Percentiles rank a stretch among this genome's conserved stretches.
Evolutionary conservation across 2,113 vertebrate genomes (phyloP).

Genomic region (Hippocampus guttulatus): DNA sequence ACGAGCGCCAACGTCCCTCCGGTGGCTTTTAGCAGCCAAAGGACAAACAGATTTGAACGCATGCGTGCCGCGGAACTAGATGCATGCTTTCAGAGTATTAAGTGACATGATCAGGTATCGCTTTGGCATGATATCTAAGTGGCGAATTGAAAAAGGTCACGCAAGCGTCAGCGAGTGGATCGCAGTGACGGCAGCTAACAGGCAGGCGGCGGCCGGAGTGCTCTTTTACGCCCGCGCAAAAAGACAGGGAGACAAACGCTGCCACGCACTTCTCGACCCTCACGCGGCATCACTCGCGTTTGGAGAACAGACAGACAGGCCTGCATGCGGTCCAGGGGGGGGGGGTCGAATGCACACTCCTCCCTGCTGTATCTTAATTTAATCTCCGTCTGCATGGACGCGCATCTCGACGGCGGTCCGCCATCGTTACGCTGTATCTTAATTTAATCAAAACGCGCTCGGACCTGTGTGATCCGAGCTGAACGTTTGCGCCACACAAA

Average conservation of each 20-base stretch:
- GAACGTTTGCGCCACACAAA: too few species aligned
- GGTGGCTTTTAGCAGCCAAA: neutral
- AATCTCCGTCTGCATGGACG: slow-evolving; percentile 60
- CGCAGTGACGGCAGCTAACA: slow-evolving; percentile 18
- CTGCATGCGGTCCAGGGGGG: neutral
- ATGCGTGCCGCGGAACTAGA: neutral
- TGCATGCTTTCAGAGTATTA: slow-evolving; percentile 8
- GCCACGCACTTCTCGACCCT: slow-evolving; percentile 34
- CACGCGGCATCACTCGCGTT: slow-evolving; percentile 41
- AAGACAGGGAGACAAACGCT: slow-evolving; percentile 42
- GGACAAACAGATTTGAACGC: neutral
- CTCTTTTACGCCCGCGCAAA: slow-evolving; percentile 30
- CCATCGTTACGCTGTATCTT: slow-evolving; percentile 41
- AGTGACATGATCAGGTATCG: slow-evolving; percentile 1
- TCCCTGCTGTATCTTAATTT: slow-evolving; percentile 58
- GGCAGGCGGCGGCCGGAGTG: slow-evolving; percentile 20
- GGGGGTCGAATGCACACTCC: slow-evolving; percentile 24
- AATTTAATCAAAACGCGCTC: slow-evolving; percentile 51
- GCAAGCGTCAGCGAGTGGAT: neutral
- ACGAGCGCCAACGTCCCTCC: neutral
- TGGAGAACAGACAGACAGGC: slow-evolving; percentile 18
- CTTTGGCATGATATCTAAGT: slow-evolving; percentile 1
- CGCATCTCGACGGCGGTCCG: slow-evolving; percentile 30
- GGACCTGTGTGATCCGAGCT: neutral
- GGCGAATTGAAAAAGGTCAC: slow-evolving; percentile 25